phyloP scores from a whole-genome alignment of 2,113 vertebrate genomes.

The Zapus hudsonius region DNA sequence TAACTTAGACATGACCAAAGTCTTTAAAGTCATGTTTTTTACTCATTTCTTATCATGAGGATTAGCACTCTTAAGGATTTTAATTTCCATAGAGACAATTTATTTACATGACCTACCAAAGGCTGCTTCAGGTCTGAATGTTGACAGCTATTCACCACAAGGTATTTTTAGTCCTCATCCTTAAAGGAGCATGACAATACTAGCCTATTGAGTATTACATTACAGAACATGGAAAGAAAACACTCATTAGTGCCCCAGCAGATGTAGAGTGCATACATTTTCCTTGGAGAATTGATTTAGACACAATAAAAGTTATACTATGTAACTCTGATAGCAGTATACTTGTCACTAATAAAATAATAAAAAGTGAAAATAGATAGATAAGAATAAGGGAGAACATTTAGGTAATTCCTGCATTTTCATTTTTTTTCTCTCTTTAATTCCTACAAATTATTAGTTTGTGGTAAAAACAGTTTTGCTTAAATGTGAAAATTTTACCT shows the following conservation, averaged over 20 bases:
- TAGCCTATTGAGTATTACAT: conserved; percentile 26
- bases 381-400: background rate
- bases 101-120: conserved; percentile 40
- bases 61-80: conserved; percentile 20
- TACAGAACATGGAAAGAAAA: background rate
- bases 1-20: background rate
- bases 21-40: background rate
- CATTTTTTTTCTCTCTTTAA: background rate
- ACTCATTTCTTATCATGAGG: conserved; percentile 35
- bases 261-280: background rate
- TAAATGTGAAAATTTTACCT: background rate
- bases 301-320: conserved; percentile 7
- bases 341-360: conserved; percentile 26
- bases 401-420: background rate
- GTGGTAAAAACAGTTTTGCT: background rate
- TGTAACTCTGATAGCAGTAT: background rate
- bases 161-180: conserved; percentile 27
- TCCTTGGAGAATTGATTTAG: background rate
- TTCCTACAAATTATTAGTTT: conserved; percentile 27
- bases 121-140: background rate
- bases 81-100: background rate
- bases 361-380: background rate
- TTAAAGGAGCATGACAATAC: conserved; percentile 28
- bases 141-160: background rate
- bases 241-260: background rate